phyloP scores from a whole-genome alignment of 2,888 invertebrate species.

The Eupithecia subumbrata region DNA sequence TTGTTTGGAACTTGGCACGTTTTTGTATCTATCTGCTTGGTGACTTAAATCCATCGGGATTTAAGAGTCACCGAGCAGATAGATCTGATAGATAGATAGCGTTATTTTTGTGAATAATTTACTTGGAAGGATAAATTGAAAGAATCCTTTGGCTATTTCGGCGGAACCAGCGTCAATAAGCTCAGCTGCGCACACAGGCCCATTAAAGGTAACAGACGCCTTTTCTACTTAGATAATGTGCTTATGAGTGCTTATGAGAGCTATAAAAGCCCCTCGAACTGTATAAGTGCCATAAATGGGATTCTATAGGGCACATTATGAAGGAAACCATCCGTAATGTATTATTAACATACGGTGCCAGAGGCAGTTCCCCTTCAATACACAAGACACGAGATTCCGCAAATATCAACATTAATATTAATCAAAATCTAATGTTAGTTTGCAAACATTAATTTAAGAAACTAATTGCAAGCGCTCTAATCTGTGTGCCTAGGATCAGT shows the following conservation, averaged over 20 bases:
- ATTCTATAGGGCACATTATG: slow-evolving; percentile 6
- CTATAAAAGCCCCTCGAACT: slow-evolving; percentile 6
- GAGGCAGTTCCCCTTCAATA: background rate
- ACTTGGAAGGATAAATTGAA: slow-evolving; percentile 2
- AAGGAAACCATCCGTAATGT: slow-evolving; percentile 13
- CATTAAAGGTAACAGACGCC: background rate
- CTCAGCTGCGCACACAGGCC: background rate
- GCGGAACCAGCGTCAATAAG: background rate
- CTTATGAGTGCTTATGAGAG: slow-evolving; percentile 5
- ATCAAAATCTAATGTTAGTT: slow-evolving; percentile 23
- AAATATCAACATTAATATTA: slow-evolving; percentile 29
- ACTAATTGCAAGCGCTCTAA: slow-evolving; percentile 21
- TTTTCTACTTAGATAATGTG: background rate
- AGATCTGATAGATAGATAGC: too few species aligned
- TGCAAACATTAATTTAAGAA: slow-evolving; percentile 23
- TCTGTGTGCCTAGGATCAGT: background rate
- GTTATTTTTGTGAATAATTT: background rate
- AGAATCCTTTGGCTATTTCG: background rate
- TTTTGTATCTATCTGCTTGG: slow-evolving; percentile 16
- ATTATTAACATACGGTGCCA: slow-evolving; percentile 22
- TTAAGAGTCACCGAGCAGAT: too few species aligned
- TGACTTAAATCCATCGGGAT: slow-evolving; percentile 14
- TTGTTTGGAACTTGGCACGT: slow-evolving; percentile 14
- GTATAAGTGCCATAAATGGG: slow-evolving; percentile 8
- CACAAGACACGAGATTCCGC: slow-evolving; percentile 11